phyloP scores from a whole-genome alignment of 2,888 invertebrate species.

The Sphinx pinastri region DNA sequence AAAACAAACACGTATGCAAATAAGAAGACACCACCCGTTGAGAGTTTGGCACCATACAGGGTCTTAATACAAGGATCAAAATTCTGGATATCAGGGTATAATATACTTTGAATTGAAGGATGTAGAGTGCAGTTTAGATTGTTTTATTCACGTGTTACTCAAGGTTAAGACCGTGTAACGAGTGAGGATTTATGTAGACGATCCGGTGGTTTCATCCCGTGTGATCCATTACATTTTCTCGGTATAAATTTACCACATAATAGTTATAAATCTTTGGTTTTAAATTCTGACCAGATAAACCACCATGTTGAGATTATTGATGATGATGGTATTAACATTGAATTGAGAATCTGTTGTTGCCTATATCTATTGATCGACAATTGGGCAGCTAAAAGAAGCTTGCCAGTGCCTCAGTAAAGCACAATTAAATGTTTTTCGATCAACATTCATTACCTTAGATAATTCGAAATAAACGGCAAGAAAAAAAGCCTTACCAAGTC shows the following conservation, averaged over 20 bases:
- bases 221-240: slow-evolving; percentile 22
- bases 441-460: no score
- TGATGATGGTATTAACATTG: no score
- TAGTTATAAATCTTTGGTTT: neutral
- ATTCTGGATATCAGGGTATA: slow-evolving; percentile 28
- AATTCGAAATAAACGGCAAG: no score
- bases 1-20: slow-evolving; percentile 77
- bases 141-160: slow-evolving; percentile 36
- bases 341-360: no score
- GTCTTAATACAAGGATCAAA: slow-evolving; percentile 41
- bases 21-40: slow-evolving; percentile 71
- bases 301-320: neutral
- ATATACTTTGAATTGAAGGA: slow-evolving; percentile 29
- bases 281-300: neutral
- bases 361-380: no score
- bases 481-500: no score
- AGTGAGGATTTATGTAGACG: slow-evolving; percentile 56
- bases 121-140: slow-evolving; percentile 44
- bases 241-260: slow-evolving; percentile 1
- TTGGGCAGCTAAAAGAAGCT: no score
- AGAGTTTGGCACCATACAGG: slow-evolving; percentile 65
- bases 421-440: no score
- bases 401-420: no score
- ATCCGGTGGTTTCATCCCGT: slow-evolving; percentile 32
- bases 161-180: slow-evolving; percentile 58